These are phyloP conservation scores for Pseudopleuronectes americanus DNA, from an alignment of 2,797 vertebrate species.

Conservation along the genomic window DNA sequence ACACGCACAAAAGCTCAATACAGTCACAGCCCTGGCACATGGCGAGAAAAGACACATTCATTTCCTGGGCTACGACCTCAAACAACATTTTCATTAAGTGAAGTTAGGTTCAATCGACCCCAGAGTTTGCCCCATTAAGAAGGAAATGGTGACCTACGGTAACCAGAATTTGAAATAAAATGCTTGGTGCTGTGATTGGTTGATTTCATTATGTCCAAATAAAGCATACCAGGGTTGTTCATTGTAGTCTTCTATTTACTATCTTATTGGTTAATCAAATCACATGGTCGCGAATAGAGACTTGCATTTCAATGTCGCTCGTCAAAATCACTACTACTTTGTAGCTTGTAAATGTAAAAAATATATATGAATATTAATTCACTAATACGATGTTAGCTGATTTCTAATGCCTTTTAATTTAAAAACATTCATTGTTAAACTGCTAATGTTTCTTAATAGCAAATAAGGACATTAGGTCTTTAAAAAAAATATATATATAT, in stretches of 20 bases:
- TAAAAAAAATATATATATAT: no score
- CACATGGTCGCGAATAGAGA: no score
- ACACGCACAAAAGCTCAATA: slow-evolving; percentile 52
- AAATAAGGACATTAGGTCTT: no score
- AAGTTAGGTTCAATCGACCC: background rate
- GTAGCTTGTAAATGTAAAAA: no score
- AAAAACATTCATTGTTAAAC: no score
- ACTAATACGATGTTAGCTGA: no score
- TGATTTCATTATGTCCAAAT: background rate
- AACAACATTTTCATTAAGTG: slow-evolving; percentile 5
- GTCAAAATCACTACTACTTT: no score
- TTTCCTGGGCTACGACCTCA: slow-evolving; percentile 2
- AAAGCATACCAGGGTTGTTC: background rate
- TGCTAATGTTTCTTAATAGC: no score
- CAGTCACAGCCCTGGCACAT: slow-evolving; percentile 17
- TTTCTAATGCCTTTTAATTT: no score
- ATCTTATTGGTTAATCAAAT: background rate
- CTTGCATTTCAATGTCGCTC: no score
- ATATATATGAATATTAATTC: no score
- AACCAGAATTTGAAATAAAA: background rate
- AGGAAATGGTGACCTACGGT: background rate
- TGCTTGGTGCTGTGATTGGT: slow-evolving; percentile 2
- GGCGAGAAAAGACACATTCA: slow-evolving; percentile 27
- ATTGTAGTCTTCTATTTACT: background rate
- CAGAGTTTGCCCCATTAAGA: background rate